phyloP scores from a whole-genome alignment of 1,140 invertebrate genomes.

The Fragariocoptes setiger region DNA sequence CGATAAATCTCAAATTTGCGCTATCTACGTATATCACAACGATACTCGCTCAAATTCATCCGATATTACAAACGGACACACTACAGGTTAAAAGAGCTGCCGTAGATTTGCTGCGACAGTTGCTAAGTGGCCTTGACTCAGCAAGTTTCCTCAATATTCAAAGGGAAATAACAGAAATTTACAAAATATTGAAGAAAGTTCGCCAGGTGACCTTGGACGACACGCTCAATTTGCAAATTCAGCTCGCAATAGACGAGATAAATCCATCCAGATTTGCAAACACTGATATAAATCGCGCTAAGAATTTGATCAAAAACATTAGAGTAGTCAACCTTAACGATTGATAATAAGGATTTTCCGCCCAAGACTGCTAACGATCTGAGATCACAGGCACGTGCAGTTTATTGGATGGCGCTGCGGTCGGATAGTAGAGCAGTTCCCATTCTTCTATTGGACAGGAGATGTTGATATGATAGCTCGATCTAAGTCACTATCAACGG shows the following conservation, averaged over 20 bases:
- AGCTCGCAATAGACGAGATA: constrained; percentile 38
- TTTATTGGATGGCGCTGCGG: too few species aligned
- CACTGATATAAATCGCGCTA: too few species aligned
- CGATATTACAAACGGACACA: constrained; percentile 30
- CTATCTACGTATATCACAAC: constrained; percentile 23
- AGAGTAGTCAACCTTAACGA: too few species aligned
- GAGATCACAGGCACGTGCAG: too few species aligned
- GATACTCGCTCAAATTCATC: constrained; percentile 32
- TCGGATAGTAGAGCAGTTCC: too few species aligned
- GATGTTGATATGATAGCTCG: too few species aligned
- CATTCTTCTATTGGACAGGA: too few species aligned
- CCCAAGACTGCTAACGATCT: too few species aligned
- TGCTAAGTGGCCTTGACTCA: constrained; percentile 35
- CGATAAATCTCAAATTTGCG: constrained; percentile 34
- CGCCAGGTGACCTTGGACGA: constrained; percentile 30
- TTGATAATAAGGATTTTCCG: too few species aligned
- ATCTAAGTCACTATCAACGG: too few species aligned
- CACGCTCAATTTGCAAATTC: constrained; percentile 31
- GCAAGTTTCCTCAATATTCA: constrained; percentile 29
- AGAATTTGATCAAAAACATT: too few species aligned
- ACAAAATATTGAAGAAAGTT: constrained; percentile 30
- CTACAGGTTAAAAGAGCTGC: constrained; percentile 40
- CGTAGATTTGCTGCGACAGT: constrained; percentile 32
- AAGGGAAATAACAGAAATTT: constrained; percentile 29
- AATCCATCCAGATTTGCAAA: too few species aligned